Conservation (phyloP, 2,888 invertebrate species). For the Stenichneumon culpator region DNA sequence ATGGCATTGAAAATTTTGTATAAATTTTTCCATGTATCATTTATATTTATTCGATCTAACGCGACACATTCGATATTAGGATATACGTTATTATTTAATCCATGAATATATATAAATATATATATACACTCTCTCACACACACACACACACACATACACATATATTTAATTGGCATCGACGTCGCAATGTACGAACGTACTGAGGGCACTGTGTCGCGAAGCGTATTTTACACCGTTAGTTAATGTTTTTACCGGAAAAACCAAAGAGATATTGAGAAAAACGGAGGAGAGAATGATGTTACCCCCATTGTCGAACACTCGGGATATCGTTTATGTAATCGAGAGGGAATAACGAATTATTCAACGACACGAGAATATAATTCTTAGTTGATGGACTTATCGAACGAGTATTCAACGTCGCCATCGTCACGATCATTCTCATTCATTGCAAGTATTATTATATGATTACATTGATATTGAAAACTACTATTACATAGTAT, state of each 20-base stretch:
- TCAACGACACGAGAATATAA: constrained; percentile 26
- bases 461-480: constrained; percentile 68
- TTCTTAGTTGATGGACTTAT: constrained; percentile 23
- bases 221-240: constrained; percentile 64
- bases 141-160: constrained; percentile 25
- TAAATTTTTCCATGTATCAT: constrained; percentile 70
- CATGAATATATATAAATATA: constrained; percentile 52
- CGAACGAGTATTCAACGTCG: constrained; percentile 16
- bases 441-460: constrained; percentile 71
- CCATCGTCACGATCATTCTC: constrained; percentile 60
- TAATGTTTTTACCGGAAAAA: constrained; percentile 60
- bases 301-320: constrained; percentile 8
- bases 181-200: constrained; percentile 30
- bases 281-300: constrained; percentile 16
- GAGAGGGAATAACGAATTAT: constrained; percentile 19
- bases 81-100: constrained; percentile 54
- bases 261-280: constrained; percentile 49
- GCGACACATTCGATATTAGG: constrained; percentile 62
- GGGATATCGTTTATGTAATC: constrained; percentile 20
- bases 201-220: constrained; percentile 13
- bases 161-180: constrained; percentile 59
- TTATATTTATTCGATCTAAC: constrained; percentile 62
- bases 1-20: constrained; percentile 67
- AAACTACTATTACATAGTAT: constrained; percentile 41
- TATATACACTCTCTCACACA: constrained; percentile 34